phyloP scores from a whole-genome alignment of 2,888 invertebrate genomes.

The Drosophila incognita region DNA sequence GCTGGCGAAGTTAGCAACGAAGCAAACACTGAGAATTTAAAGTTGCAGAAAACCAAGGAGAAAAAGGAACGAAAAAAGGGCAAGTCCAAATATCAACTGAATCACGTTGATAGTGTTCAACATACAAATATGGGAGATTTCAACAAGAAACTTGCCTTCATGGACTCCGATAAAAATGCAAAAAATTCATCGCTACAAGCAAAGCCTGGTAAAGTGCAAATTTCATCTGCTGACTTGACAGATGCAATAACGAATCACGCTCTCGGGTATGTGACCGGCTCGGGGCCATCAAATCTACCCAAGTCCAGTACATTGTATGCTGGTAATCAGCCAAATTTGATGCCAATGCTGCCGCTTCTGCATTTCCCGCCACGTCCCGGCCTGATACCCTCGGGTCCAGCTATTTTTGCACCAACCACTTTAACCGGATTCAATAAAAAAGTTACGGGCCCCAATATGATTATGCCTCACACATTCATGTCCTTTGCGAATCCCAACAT shows the following conservation, averaged over 20 bases:
- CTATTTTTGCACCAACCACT: slow-evolving; percentile 85
- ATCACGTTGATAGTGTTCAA: slow-evolving; percentile 1
- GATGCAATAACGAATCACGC: slow-evolving; percentile 1
- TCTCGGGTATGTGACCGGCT: slow-evolving; percentile 4
- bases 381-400: slow-evolving; percentile 86
- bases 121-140: not conserved
- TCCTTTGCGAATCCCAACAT: slow-evolving; percentile 22
- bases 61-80: slow-evolving; percentile 77
- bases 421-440: slow-evolving; percentile 58
- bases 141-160: slow-evolving; percentile 10
- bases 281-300: not conserved
- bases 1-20: not conserved
- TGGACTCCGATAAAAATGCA: slow-evolving; percentile 2
- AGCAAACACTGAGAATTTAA: not conserved
- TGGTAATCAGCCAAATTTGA: slow-evolving; percentile 71
- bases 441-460: slow-evolving; percentile 13
- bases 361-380: slow-evolving; percentile 86
- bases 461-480: slow-evolving; percentile 53
- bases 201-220: slow-evolving; percentile 6
- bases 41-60: slow-evolving; percentile 52
- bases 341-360: slow-evolving; percentile 79
- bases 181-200: not conserved
- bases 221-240: not conserved
- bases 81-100: slow-evolving; percentile 47
- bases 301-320: slow-evolving; percentile 18